These are phyloP conservation scores for Ectemnius continuus DNA, from an alignment of 2,888 invertebrate genomes.

Conservation along the genomic window DNA sequence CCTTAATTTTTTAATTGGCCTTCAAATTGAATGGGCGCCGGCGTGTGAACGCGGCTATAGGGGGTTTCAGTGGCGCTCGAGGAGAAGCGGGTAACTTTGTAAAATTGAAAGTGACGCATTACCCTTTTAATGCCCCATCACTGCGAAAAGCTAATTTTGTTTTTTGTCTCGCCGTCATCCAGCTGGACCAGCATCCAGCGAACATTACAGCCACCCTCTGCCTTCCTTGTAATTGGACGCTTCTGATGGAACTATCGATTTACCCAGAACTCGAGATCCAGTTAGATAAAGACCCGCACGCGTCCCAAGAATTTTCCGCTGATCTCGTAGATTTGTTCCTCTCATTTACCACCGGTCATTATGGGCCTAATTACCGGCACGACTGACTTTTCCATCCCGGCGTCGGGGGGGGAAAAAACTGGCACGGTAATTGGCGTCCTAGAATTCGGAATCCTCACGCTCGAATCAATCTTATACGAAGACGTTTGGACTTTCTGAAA, in stretches of 20 bases:
- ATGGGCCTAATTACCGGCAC: constrained; percentile 47
- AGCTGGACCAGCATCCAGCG: no score
- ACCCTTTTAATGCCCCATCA: constrained; percentile 1
- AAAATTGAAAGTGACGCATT: constrained; percentile 7
- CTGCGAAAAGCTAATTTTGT: background rate
- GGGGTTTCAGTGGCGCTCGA: constrained; percentile 1
- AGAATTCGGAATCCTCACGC: constrained; percentile 38
- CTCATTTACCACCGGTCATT: constrained; percentile 37
- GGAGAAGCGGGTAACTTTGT: background rate
- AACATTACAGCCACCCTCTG: no score
- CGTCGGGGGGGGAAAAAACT: constrained; percentile 23
- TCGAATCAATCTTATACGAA: constrained; percentile 33
- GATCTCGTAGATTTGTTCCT: constrained; percentile 22
- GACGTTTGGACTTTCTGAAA: constrained; percentile 1
- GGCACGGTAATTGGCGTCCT: constrained; percentile 41
- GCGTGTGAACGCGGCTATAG: background rate
- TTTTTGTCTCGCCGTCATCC: no score
- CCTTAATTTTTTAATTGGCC: constrained; percentile 7
- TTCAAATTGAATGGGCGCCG: constrained; percentile 2
- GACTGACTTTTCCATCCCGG: constrained; percentile 45
- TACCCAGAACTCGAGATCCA: no score
- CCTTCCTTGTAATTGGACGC: background rate
- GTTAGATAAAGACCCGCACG: constrained; percentile 11
- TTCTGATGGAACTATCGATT: no score
- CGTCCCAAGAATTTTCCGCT: constrained; percentile 14